Percentiles rank a stretch among this genome's conserved stretches.
Conservation (phyloP, 2,797 vertebrate species). For the Corythornis leucogaster region DNA sequence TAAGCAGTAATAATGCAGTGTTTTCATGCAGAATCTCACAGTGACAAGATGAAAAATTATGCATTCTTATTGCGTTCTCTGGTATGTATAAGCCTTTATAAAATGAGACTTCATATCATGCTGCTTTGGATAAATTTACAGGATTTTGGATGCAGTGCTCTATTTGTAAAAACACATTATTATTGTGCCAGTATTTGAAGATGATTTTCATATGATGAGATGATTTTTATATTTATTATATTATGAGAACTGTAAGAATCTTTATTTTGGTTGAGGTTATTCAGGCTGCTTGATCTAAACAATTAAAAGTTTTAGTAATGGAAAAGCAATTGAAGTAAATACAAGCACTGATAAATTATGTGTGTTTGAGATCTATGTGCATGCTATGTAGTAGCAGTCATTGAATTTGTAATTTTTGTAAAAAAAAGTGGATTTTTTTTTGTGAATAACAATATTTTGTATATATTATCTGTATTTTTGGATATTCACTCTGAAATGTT, state of each 20-base stretch:
- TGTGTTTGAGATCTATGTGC: not conserved
- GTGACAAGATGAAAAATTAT: not conserved
- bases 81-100: not conserved
- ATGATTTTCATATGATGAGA: not conserved
- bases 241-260: not conserved
- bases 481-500: not conserved
- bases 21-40: constrained; percentile 9
- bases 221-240: not conserved
- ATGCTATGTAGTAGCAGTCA: not conserved
- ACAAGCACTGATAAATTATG: not conserved
- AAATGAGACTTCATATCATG: not conserved
- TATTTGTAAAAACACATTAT: not conserved
- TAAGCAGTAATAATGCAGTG: constrained; percentile 36
- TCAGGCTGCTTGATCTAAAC: not conserved
- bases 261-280: not conserved
- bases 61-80: not conserved
- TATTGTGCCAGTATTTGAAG: not conserved
- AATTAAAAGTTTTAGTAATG: not conserved
- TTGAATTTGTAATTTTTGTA: not conserved
- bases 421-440: not conserved
- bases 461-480: not conserved
- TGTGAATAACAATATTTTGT: not conserved
- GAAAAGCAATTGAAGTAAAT: not conserved
- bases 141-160: not conserved
- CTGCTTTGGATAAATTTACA: not conserved